phyloP scores from a whole-genome alignment of 2,113 vertebrate genomes.

The Scomber scombrus region DNA sequence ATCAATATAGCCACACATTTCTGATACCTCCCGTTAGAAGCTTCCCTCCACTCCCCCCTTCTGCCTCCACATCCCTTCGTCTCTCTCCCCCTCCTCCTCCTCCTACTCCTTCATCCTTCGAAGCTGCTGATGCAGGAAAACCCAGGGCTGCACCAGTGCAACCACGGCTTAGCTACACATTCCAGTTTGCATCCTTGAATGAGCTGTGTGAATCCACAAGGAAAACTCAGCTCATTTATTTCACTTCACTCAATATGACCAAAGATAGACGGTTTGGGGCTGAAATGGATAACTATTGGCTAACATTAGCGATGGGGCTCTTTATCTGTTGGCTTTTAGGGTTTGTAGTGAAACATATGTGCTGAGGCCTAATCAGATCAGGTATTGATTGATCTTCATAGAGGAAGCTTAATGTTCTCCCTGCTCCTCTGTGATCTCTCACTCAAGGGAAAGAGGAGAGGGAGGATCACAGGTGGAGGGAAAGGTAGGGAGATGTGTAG shows the following conservation, averaged over 20 bases:
- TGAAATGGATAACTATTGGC: constrained; percentile 59
- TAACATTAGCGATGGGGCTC: constrained; percentile 54
- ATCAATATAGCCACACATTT: constrained; percentile 72
- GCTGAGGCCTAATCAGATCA: constrained; percentile 73
- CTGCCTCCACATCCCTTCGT: constrained; percentile 39
- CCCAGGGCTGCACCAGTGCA: constrained; percentile 60
- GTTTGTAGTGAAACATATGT: constrained; percentile 58
- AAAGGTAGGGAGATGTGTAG: neutral
- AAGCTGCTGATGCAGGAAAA: constrained; percentile 79
- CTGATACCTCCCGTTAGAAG: constrained; percentile 65
- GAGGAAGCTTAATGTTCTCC: constrained; percentile 56
- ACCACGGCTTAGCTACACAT: constrained; percentile 43
- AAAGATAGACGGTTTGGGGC: constrained; percentile 24
- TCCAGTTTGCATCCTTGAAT: constrained; percentile 39
- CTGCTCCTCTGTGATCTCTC: constrained; percentile 55
- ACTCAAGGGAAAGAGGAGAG: constrained; percentile 16
- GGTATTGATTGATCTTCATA: constrained; percentile 70
- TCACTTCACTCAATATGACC: constrained; percentile 36
- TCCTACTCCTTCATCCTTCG: constrained; percentile 54
- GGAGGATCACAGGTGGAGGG: constrained; percentile 26
- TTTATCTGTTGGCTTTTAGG: constrained; percentile 63
- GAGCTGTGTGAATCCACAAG: constrained; percentile 43
- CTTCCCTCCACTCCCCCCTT: constrained; percentile 29
- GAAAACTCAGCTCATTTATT: constrained; percentile 50
- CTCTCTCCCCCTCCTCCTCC: constrained; percentile 42